Percentiles rank a stretch among this genome's conserved stretches.
These are phyloP conservation scores for Thymelicus acteon DNA, from an alignment of 2,888 invertebrate genomes.

Conservation along the genomic window DNA sequence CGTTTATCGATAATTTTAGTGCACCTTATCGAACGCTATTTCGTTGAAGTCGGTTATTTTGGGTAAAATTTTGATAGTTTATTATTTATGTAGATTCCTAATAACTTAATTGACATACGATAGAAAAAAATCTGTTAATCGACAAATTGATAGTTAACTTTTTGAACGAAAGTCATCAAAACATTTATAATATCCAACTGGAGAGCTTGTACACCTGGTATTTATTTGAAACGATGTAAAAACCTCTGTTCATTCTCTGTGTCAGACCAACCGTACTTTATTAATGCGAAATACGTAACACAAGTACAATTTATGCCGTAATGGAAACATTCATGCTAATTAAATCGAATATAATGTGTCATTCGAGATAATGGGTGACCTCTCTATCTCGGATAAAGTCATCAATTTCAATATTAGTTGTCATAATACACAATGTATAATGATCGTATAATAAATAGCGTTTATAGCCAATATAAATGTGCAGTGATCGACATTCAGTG, in stretches of 20 bases:
- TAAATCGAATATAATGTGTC: slow-evolving; percentile 78
- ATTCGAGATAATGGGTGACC: slow-evolving; percentile 74
- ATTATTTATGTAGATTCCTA: too few species aligned
- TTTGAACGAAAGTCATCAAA: too few species aligned
- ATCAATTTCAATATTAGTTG: slow-evolving; percentile 79
- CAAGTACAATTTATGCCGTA: slow-evolving; percentile 48
- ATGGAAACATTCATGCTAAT: slow-evolving; percentile 76
- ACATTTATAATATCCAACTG: too few species aligned
- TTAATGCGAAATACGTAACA: slow-evolving; percentile 8
- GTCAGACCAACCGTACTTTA: background rate
- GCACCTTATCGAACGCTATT: too few species aligned
- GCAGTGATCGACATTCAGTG: slow-evolving; percentile 56
- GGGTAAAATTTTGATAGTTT: too few species aligned
- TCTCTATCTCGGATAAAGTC: slow-evolving; percentile 77
- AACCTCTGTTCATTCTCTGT: background rate
- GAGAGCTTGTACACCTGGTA: background rate
- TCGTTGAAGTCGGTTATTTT: too few species aligned
- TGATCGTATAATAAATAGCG: slow-evolving; percentile 60
- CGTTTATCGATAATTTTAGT: too few species aligned
- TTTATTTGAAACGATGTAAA: background rate
- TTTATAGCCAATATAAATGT: slow-evolving; percentile 62
- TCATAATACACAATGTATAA: slow-evolving; percentile 69
- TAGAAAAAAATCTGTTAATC: too few species aligned
- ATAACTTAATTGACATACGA: too few species aligned
- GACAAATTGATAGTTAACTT: too few species aligned